These are phyloP conservation scores for Neopipo cinnamomea DNA, from an alignment of 2,113 vertebrate genomes.

Conservation along the genomic window DNA sequence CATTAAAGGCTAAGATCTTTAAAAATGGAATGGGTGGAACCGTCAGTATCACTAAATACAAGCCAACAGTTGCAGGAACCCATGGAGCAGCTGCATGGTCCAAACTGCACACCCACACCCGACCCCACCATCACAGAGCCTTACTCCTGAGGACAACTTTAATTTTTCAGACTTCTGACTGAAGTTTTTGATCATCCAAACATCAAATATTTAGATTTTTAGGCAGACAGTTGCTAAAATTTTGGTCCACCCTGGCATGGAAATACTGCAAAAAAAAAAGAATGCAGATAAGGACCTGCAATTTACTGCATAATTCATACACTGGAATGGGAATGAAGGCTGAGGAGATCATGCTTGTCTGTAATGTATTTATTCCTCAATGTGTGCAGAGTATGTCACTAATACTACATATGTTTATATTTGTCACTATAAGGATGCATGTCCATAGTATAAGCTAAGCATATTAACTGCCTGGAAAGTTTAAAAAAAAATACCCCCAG, in stretches of 20 bases:
- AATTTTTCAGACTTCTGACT: neutral
- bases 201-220: neutral
- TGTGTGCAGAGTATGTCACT: neutral
- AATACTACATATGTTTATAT: neutral
- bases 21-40: constrained; percentile 2
- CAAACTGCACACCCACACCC: neutral
- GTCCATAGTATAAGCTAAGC: neutral
- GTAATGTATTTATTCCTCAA: neutral
- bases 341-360: neutral
- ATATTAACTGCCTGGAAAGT: neutral
- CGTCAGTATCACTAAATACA: neutral
- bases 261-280: neutral
- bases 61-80: neutral
- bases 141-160: neutral
- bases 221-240: neutral
- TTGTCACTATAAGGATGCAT: neutral
- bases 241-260: neutral
- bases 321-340: neutral
- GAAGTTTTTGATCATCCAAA: neutral
- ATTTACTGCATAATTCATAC: neutral
- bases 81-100: neutral
- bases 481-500: neutral
- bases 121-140: neutral
- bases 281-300: neutral
- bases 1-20: neutral